Base-by-base conservation (phyloP, 2,113 vertebrate genomes). In the Turdus rufiventris region DNA sequence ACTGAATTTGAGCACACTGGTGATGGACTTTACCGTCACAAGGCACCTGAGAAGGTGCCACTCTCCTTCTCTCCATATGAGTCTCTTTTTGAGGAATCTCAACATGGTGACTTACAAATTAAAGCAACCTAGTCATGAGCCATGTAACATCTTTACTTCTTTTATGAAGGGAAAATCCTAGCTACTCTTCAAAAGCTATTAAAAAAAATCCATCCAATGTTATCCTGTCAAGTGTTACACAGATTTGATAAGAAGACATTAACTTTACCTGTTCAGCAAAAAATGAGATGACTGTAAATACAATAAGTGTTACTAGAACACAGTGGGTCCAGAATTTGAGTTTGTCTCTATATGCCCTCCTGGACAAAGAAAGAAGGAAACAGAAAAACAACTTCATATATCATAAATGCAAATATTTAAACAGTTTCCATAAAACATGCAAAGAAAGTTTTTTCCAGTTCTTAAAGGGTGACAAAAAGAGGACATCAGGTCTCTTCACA, bases 321-420 rank as follows among this genome's bases (percentile, higher is more conserved):
- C 99, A 99, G 66, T 99, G 99, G 14, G 99, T 99, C 99, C 99
- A 99, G 97, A 99, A 99, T 98, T 99, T 99, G 93, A 99, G 92
- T 96, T 98, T 99, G 98, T 99, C 99, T 70, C 99, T 98, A 87
- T 99, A 99, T 7, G 98, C 97, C 56, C 99, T 98, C 99, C 99
- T 99, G 96, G 17, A 93, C 16, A 91, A 77, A 96, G 76, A 94
- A 93, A 91, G 25, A 97, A 78, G 33, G 77, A 96, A 97, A 94
- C 16, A 96, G 43, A 63, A 68, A 96, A 48, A 17, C 33, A 93
- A 17, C 18, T 79, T 90, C 12, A 73, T 72, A 14, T 36, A 62
- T 89, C 84, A 43, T 9, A 65, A 74, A 79, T 31, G 8, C 57
- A 88, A 76, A 78, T 43, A 43, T 18, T 75, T 42, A 43, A 76